Percentiles rank a stretch among this genome's conserved stretches.
These are phyloP conservation scores for Drosophila repleta DNA, from an alignment of 1,140 invertebrate species.

Conservation along the genomic window DNA sequence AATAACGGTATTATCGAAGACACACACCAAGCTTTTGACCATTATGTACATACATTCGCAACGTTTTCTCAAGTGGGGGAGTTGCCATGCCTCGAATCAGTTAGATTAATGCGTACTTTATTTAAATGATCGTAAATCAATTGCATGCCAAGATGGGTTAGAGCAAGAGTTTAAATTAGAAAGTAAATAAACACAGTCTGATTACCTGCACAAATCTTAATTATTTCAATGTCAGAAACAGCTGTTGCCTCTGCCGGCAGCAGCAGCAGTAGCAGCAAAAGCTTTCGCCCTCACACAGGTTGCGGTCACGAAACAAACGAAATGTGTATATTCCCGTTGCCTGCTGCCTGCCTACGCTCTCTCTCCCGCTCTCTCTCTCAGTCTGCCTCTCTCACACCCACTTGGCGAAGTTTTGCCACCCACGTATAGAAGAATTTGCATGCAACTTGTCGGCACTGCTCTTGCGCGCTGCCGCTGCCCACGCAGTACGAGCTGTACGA, in stretches of 20 bases:
- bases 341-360: constrained; percentile 2
- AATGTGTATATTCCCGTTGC: constrained; percentile 5
- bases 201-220: neutral
- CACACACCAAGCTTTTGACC: constrained; percentile 33
- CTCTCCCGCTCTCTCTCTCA: too few species aligned
- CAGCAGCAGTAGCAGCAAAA: constrained; percentile 1
- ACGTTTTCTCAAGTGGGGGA: neutral
- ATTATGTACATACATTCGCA: constrained; percentile 3
- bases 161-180: too few species aligned
- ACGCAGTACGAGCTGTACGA: constrained; percentile 25
- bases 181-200: too few species aligned
- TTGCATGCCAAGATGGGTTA: too few species aligned
- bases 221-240: constrained; percentile 29
- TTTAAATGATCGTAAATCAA: too few species aligned
- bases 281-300: constrained; percentile 53
- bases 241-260: constrained; percentile 38
- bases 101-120: constrained; percentile 4
- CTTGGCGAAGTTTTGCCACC: constrained; percentile 24
- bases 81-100: neutral
- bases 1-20: constrained; percentile 34
- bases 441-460: constrained; percentile 38
- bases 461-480: constrained; percentile 39
- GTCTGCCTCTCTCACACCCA: constrained; percentile 1
- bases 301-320: constrained; percentile 38
- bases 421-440: constrained; percentile 51